A percentile compares a stretch with the other conserved stretches of the same genome.
These are phyloP conservation scores for Cynoglossus semilaevis DNA, from an alignment of 2,113 vertebrate genomes.

Conservation along the genomic window DNA sequence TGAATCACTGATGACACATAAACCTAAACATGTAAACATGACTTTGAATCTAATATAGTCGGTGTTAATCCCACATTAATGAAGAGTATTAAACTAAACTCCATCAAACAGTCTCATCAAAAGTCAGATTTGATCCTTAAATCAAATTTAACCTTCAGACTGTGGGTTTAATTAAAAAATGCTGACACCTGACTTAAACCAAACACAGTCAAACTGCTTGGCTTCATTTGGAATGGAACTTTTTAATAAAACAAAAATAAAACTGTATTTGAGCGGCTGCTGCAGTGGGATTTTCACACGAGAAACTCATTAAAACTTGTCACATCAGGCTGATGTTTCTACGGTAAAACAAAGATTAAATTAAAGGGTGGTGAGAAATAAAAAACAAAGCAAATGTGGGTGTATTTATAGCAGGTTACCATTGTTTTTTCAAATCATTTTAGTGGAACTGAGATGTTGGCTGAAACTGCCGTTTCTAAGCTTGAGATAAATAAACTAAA, in stretches of 20 bases:
- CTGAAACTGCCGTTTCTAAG: too few species aligned
- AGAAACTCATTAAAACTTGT: slow-evolving; percentile 28
- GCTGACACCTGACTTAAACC: slow-evolving; percentile 10
- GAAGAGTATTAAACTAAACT: background rate
- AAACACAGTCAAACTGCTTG: slow-evolving; percentile 4
- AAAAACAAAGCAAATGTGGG: background rate
- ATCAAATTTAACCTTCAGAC: background rate
- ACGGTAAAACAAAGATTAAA: background rate
- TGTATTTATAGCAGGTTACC: background rate
- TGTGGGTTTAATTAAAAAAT: slow-evolving; percentile 13
- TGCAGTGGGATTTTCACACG: slow-evolving; percentile 2
- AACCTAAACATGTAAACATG: too few species aligned
- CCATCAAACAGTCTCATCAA: background rate
- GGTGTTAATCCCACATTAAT: background rate
- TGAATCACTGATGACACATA: too few species aligned
- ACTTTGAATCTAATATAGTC: too few species aligned
- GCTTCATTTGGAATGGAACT: slow-evolving; percentile 8
- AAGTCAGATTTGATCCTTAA: background rate
- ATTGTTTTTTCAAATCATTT: too few species aligned
- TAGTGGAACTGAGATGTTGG: too few species aligned
- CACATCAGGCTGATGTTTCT: slow-evolving; percentile 4
- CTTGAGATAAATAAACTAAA: too few species aligned
- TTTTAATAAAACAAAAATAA: slow-evolving; percentile 35
- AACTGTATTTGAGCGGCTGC: slow-evolving; percentile 24
- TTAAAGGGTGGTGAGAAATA: background rate